phyloP scores from a whole-genome alignment of 2,888 invertebrate genomes.

The Buathra laborator region DNA sequence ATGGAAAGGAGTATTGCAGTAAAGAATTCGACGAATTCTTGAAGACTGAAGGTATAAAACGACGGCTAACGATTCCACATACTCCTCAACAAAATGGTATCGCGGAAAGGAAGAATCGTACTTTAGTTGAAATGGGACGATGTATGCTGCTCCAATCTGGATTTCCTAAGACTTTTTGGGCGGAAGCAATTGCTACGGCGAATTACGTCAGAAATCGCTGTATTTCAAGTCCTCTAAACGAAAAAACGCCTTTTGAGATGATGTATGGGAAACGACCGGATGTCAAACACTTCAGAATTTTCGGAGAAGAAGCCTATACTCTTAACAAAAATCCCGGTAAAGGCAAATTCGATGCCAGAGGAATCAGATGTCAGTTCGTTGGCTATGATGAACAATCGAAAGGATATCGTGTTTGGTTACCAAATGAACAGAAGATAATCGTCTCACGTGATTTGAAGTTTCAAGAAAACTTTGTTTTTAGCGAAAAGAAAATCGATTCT shows the following conservation, averaged over 20 bases:
- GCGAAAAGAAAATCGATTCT: neutral
- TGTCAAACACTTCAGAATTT: slow-evolving; percentile 15
- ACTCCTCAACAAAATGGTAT: slow-evolving; percentile 51
- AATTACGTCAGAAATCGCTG: slow-evolving; percentile 36
- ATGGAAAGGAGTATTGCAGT: slow-evolving; percentile 34
- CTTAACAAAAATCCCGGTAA: slow-evolving; percentile 37
- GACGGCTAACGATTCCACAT: slow-evolving; percentile 20
- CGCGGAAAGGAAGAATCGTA: slow-evolving; percentile 42
- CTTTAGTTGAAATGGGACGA: slow-evolving; percentile 38
- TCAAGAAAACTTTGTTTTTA: neutral
- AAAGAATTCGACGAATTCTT: slow-evolving; percentile 34
- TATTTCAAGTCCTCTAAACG: slow-evolving; percentile 2
- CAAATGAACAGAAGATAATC: slow-evolving; percentile 24
- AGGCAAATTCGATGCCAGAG: slow-evolving; percentile 41
- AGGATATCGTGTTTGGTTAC: slow-evolving; percentile 41
- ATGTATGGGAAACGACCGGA: neutral
- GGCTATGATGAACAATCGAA: slow-evolving; percentile 40
- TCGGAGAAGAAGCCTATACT: slow-evolving; percentile 29
- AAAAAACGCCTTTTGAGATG: slow-evolving; percentile 23
- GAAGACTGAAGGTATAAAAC: slow-evolving; percentile 20
- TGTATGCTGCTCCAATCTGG: slow-evolving; percentile 39
- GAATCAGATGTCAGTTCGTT: slow-evolving; percentile 42
- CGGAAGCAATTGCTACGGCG: slow-evolving; percentile 44
- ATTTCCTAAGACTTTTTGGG: slow-evolving; percentile 36
- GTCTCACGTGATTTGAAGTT: slow-evolving; percentile 26